Evolutionary conservation across 2,888 invertebrate genomes (phyloP).

Genomic region (Nemoura dubitans): DNA sequence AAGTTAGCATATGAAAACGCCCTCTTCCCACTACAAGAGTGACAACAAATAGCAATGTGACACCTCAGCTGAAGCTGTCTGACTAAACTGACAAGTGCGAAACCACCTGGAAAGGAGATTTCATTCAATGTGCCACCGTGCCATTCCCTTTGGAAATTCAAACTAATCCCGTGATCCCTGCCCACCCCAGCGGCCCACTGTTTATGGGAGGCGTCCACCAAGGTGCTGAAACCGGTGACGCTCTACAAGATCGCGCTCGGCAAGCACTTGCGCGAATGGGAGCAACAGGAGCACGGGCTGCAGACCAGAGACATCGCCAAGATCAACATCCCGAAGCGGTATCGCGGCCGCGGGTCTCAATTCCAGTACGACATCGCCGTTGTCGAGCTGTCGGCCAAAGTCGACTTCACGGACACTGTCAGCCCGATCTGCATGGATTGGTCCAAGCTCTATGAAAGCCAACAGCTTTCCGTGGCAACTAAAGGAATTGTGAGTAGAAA

Average conservation of each 20-base stretch:
- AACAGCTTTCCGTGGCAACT: background rate
- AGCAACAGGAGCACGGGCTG: background rate
- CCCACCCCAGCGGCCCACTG: background rate
- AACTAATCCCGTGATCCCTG: too few species aligned
- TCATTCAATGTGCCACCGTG: too few species aligned
- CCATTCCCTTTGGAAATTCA: too few species aligned
- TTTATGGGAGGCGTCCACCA: background rate
- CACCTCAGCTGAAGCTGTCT: too few species aligned
- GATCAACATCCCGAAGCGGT: background rate
- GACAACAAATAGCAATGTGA: too few species aligned
- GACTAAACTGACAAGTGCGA: too few species aligned
- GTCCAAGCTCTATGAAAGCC: background rate
- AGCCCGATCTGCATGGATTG: background rate
- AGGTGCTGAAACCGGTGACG: background rate
- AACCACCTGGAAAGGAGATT: too few species aligned
- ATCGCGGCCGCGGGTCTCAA: background rate
- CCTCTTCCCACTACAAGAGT: too few species aligned
- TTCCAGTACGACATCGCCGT: background rate
- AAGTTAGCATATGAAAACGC: too few species aligned
- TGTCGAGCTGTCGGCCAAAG: background rate
- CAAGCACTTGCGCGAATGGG: background rate
- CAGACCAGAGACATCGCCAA: background rate
- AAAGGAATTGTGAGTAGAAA: background rate
- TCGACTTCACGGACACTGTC: background rate
- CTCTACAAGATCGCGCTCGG: background rate